A percentile compares a stretch with the other conserved stretches of the same genome.
These are phyloP conservation scores for Campoplex capitator DNA, from an alignment of 2,888 invertebrate genomes.

Conservation along the genomic window DNA sequence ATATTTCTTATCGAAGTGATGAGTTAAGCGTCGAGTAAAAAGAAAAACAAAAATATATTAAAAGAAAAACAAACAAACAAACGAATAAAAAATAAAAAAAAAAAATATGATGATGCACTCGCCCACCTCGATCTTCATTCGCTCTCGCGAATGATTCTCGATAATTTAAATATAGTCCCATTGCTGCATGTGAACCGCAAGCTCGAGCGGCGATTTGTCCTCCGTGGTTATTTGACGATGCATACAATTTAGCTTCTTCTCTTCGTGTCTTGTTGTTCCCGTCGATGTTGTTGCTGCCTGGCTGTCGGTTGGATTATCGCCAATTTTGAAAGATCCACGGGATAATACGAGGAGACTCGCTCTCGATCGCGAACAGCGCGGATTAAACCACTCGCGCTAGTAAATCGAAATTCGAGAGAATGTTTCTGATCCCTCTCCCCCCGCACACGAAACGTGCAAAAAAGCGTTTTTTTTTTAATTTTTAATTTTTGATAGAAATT, in stretches of 20 bases:
- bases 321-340: constrained; percentile 39
- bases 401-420: neutral
- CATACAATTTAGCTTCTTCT: constrained; percentile 17
- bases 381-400: neutral
- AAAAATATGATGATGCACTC: constrained; percentile 2
- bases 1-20: neutral
- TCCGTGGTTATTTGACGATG: constrained; percentile 17
- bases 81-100: neutral
- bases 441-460: neutral
- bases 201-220: constrained; percentile 26
- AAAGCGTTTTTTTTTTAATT: neutral
- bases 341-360: constrained; percentile 24
- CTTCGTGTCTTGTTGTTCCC: constrained; percentile 41
- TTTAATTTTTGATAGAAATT: neutral
- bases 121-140: constrained; percentile 15
- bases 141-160: constrained; percentile 51
- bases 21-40: neutral
- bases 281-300: constrained; percentile 51
- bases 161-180: constrained; percentile 64
- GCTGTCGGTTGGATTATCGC: constrained; percentile 55
- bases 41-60: neutral
- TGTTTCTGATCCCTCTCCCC: no score
- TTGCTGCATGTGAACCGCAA: constrained; percentile 22
- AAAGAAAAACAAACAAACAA: neutral
- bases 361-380: constrained; percentile 49